Percentiles rank a stretch among this genome's conserved stretches.
These are phyloP conservation scores for Pelodytes ibericus DNA, from an alignment of 2,797 vertebrate genomes.

Conservation along the genomic window DNA sequence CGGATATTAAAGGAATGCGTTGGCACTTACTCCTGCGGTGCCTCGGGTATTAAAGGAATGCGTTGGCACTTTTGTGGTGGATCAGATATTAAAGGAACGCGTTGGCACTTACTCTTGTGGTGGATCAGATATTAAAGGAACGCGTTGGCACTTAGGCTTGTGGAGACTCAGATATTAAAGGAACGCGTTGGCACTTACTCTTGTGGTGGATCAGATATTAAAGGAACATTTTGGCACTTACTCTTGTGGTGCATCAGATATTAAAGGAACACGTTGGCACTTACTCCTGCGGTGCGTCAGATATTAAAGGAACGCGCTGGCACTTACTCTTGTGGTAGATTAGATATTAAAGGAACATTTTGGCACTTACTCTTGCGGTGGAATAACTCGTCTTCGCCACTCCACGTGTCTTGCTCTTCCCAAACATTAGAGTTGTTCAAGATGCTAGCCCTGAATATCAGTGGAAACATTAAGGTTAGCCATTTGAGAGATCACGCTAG, in stretches of 20 bases:
- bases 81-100: too few species aligned
- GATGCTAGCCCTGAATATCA: background rate
- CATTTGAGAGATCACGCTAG: too few species aligned
- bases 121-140: background rate
- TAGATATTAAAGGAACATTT: too few species aligned
- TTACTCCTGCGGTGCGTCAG: too few species aligned
- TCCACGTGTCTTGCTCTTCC: slow-evolving; percentile 72
- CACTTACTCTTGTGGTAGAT: too few species aligned
- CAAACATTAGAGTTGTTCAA: background rate
- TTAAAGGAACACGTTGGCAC: background rate
- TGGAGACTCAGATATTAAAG: background rate
- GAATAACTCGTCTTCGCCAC: slow-evolving; percentile 73
- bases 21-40: too few species aligned
- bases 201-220: too few species aligned
- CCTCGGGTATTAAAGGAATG: background rate
- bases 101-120: too few species aligned
- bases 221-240: too few species aligned
- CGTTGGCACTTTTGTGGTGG: background rate
- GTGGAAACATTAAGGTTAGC: too few species aligned
- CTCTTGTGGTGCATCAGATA: background rate
- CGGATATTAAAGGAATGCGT: background rate
- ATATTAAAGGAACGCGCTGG: background rate
- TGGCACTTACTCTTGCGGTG: slow-evolving; percentile 62
- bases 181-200: background rate
- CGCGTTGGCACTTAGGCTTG: too few species aligned